Conservation (phyloP, 2,888 invertebrate species). For the Ceratothoa steindachneri region DNA sequence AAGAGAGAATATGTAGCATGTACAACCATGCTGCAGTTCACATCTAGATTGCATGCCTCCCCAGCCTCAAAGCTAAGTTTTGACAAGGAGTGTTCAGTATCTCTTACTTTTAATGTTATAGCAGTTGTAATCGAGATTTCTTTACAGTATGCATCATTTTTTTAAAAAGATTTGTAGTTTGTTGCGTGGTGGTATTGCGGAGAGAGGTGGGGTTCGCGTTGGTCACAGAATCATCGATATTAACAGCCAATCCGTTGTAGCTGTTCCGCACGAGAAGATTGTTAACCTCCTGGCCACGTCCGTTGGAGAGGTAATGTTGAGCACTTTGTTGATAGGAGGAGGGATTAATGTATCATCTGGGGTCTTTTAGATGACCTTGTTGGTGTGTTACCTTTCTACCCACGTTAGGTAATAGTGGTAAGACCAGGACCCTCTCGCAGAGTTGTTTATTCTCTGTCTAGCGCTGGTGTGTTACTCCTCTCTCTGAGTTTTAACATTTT, state of each 20-base stretch:
- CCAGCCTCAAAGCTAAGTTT: no score
- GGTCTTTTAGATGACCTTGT: not conserved
- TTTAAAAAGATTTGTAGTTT: constrained; percentile 84
- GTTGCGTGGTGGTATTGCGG: constrained; percentile 95
- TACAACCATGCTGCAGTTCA: no score
- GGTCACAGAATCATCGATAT: constrained; percentile 99
- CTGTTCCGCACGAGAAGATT: constrained; percentile 98
- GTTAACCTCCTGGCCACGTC: constrained; percentile 98
- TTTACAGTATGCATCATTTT: no score
- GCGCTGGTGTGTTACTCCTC: no score
- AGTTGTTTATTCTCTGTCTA: no score
- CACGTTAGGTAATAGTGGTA: not conserved
- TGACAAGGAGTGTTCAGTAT: no score
- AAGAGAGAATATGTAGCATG: no score
- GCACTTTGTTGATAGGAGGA: constrained; percentile 48
- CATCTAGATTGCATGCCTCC: no score
- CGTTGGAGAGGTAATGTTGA: constrained; percentile 97
- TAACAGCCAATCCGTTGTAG: constrained; percentile 98
- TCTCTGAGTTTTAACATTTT: no score
- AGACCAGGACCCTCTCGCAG: not conserved
- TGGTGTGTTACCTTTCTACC: not conserved
- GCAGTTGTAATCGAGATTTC: no score
- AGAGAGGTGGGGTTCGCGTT: constrained; percentile 95
- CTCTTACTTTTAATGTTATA: no score
- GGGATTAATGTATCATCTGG: no score